These are phyloP conservation scores for Lordiphosa collinella DNA, from an alignment of 1,140 invertebrate species.

Conservation along the genomic window DNA sequence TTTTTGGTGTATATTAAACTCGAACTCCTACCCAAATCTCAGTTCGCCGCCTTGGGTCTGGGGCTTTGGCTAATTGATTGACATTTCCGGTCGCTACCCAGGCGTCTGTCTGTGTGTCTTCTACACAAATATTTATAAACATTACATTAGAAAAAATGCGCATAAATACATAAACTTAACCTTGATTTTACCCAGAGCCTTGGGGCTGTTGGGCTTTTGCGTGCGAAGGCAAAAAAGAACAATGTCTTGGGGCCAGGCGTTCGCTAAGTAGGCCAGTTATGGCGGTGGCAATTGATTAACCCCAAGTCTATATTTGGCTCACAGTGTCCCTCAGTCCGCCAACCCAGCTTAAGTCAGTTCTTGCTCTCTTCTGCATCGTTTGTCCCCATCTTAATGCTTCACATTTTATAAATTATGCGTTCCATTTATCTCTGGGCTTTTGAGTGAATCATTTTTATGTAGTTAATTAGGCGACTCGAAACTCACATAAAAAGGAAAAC, in stretches of 20 bases:
- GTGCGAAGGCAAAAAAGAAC: constrained; percentile 12
- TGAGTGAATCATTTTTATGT: constrained; percentile 36
- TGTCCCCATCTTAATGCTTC: not conserved
- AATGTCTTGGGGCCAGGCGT: constrained; percentile 23
- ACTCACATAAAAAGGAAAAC: no score
- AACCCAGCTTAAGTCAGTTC: no score
- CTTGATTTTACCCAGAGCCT: constrained; percentile 53
- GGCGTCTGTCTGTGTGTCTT: constrained; percentile 9
- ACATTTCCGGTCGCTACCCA: constrained; percentile 43
- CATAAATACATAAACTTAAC: constrained; percentile 65
- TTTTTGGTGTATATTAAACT: no score
- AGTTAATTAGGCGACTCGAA: constrained; percentile 30
- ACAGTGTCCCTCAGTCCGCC: not conserved
- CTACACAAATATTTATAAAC: constrained; percentile 19
- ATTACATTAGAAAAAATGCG: constrained; percentile 13
- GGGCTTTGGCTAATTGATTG: constrained; percentile 52
- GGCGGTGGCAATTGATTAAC: constrained; percentile 45
- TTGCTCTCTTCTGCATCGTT: not conserved
- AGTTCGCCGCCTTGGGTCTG: not conserved
- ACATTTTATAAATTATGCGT: constrained; percentile 19
- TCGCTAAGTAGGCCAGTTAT: constrained; percentile 37
- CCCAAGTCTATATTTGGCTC: constrained; percentile 2
- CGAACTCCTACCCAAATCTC: no score
- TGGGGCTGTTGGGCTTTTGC: constrained; percentile 5
- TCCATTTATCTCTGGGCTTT: constrained; percentile 21